These are phyloP conservation scores for Trissolcus basalis DNA, from an alignment of 1,140 invertebrate genomes.

Conservation along the genomic window DNA sequence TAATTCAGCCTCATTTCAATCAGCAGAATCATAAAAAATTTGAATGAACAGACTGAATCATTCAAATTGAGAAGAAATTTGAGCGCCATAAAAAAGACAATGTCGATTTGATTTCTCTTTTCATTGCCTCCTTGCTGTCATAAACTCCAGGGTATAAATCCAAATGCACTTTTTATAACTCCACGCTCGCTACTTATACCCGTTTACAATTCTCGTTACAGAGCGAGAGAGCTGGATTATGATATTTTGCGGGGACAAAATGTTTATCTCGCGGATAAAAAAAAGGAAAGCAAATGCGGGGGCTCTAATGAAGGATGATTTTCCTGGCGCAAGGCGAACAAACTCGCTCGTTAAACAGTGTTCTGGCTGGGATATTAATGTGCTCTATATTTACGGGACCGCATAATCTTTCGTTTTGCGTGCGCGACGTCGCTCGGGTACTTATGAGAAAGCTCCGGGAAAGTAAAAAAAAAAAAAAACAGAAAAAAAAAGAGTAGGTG, in stretches of 20 bases:
- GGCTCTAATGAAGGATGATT: slow-evolving; percentile 28
- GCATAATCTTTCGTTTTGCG: slow-evolving; percentile 22
- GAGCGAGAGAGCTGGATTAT: slow-evolving; percentile 7
- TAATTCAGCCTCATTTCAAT: too few species aligned
- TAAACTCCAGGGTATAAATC: neutral
- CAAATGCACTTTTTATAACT: slow-evolving; percentile 15
- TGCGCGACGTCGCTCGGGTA: neutral
- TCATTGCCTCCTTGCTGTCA: too few species aligned
- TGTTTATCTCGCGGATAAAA: slow-evolving; percentile 3
- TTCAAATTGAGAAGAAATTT: too few species aligned
- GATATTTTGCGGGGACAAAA: slow-evolving; percentile 5
- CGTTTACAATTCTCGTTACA: slow-evolving; percentile 18
- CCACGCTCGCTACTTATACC: slow-evolving; percentile 10
- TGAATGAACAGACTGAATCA: too few species aligned
- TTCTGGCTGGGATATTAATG: slow-evolving; percentile 25
- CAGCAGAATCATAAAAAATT: too few species aligned
- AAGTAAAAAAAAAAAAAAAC: neutral
- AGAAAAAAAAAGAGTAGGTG: neutral
- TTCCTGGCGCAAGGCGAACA: slow-evolving; percentile 13
- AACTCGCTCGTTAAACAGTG: slow-evolving; percentile 24
- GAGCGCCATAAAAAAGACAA: too few species aligned
- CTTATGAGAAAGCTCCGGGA: slow-evolving; percentile 4
- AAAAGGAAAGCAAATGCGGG: neutral
- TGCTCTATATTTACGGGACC: slow-evolving; percentile 8
- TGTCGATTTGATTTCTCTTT: too few species aligned